These are phyloP conservation scores for Melanostoma mellinum DNA, from an alignment of 2,888 invertebrate species.

Conservation along the genomic window DNA sequence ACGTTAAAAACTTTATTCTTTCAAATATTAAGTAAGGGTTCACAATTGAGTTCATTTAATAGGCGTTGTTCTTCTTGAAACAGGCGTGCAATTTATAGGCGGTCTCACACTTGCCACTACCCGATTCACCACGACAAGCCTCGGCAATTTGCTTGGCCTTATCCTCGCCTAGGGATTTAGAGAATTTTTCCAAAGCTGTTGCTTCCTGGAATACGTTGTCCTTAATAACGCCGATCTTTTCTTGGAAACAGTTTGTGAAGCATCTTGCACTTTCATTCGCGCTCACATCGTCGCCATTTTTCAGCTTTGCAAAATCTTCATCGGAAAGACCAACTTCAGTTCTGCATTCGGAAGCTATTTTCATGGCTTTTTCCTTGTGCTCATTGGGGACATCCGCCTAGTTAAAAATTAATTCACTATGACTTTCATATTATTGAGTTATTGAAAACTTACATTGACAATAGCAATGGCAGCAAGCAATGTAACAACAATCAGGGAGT, in stretches of 20 bases:
- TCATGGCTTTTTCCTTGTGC: background rate
- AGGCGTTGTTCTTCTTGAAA: conserved; percentile 74
- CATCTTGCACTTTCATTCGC: conserved; percentile 76
- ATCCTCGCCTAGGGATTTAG: conserved; percentile 74
- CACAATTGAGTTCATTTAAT: background rate
- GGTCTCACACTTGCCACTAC: conserved; percentile 77
- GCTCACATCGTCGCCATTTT: conserved; percentile 74
- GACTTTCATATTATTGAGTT: background rate
- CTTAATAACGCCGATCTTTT: conserved; percentile 76
- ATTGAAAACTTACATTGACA: conserved; percentile 74
- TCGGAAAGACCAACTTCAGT: conserved; percentile 74
- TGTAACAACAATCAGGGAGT: conserved; percentile 75
- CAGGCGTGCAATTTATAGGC: conserved; percentile 76
- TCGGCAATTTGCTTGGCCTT: conserved; percentile 75
- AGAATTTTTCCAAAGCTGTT: conserved; percentile 73
- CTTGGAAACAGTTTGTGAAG: conserved; percentile 79
- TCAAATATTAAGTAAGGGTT: no score
- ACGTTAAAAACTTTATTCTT: no score
- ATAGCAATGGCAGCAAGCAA: conserved; percentile 73
- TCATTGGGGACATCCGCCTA: no score
- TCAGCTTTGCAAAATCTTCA: conserved; percentile 75
- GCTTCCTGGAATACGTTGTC: conserved; percentile 76
- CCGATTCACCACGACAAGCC: conserved; percentile 75
- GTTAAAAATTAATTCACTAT: background rate
- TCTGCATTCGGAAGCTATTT: conserved; percentile 73